phyloP scores from a whole-genome alignment of 1,140 invertebrate genomes.

The Branchinecta lynchi region DNA sequence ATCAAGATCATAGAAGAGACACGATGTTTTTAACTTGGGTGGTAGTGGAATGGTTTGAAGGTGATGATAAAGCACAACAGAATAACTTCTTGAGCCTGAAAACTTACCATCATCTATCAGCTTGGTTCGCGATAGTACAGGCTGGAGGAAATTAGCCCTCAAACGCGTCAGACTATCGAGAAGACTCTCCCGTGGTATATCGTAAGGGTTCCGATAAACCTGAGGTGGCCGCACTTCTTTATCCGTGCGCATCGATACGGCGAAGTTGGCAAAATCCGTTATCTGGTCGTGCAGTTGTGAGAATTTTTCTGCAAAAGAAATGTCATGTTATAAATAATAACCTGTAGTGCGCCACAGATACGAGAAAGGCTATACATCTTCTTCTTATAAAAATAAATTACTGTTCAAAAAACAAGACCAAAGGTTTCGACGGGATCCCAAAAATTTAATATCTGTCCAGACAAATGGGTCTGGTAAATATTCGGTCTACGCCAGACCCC shows the following conservation, averaged over 20 bases:
- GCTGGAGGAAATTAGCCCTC: slow-evolving; percentile 82
- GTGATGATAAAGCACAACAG: slow-evolving; percentile 19
- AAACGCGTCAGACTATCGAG: slow-evolving; percentile 85
- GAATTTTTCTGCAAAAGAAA: slow-evolving; percentile 48
- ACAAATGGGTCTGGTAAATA: no score
- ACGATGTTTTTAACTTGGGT: neutral
- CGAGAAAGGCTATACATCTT: no score
- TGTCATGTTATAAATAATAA: neutral
- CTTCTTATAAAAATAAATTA: no score
- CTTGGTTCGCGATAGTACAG: slow-evolving; percentile 49
- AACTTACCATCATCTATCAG: slow-evolving; percentile 56
- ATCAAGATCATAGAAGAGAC: neutral
- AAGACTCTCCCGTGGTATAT: slow-evolving; percentile 72
- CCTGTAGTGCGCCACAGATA: no score
- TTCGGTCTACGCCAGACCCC: no score
- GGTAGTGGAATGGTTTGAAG: slow-evolving; percentile 20
- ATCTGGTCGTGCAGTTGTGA: slow-evolving; percentile 60
- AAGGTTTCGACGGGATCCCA: no score
- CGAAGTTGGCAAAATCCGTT: slow-evolving; percentile 69
- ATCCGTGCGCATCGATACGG: slow-evolving; percentile 44
- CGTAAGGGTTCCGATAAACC: slow-evolving; percentile 86
- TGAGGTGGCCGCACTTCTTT: slow-evolving; percentile 40
- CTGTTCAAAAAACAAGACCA: no score
- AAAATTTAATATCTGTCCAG: no score
- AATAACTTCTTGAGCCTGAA: neutral